Evolutionary conservation across 2,113 vertebrate genomes (phyloP), one percentile per base, ranked within the genome.

Genomic region (Dromaius novaehollandiae): DNA sequence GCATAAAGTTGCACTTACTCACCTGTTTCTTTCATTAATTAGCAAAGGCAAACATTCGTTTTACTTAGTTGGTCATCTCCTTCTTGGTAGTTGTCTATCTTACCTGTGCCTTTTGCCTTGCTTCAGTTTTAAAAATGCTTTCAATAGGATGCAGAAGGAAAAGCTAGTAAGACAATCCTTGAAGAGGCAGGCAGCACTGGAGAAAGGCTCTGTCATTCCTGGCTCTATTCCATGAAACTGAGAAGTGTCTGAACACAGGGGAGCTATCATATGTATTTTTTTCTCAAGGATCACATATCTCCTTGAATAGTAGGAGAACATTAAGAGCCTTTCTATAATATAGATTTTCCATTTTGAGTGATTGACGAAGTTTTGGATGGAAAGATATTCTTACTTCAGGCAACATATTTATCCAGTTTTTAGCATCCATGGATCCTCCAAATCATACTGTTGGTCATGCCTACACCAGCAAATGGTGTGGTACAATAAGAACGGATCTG

Each of bases 241-340:
- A 7, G 21, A 82, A 64, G 8, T 17, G 22, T 60, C 85, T 20
- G 56, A 5, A 38, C 75, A 53, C 15, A 51, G 56, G 40, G 15
- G 14, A 86, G 53, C 2, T 34, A 58, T 7, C 0, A 0, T 48
- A 44, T 8, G 5, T 2, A 1, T 24, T 3, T 0, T 64, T 63
- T 79, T 82, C 63, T 70, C 58, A 61, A 80, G 58, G 21, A 56
- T 40, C 30, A 26, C 15, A 21, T 10, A 42, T 32, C 4, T 0
- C 63, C 28, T 50, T 38, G 65, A 66, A 65, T 18, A 68, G 58
- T 5, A 51, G 40, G 8, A 86, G 68, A 86, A 71, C 18, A 44
- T 70, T 36, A 70, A 66, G 25, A 83, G 8, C 6, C 10, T 66
- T 84, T 78, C 69, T 53, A 22, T 66, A 84, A 66, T 20, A 46